Evolutionary conservation across 1,140 invertebrate species (phyloP), one percentile per base, ranked within the genome.

Genomic region (Drosophila malerkotliana): DNA sequence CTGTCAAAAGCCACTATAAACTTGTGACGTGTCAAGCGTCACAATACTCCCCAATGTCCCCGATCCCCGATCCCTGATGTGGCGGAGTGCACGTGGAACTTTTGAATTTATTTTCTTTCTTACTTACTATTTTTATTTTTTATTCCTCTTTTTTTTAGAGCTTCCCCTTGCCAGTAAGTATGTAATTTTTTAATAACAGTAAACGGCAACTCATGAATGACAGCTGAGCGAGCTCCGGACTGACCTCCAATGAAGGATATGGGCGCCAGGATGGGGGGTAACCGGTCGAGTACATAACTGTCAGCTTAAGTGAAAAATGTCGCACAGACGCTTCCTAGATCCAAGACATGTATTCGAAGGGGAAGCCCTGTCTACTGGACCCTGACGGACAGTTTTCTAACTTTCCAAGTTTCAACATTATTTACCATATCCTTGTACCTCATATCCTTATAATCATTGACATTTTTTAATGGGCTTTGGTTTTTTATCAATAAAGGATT

Each of bases 1-100:
- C 85, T 91, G 90, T 91, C 90, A 91, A 82, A 91, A 90, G 89
- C 87, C 90, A 91, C 90, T 88, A 90, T 90, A 90, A 91, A 91
- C 90, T 91, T 90, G 82, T 91, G 89, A 90, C 77, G 82, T 88
- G 85, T 88, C 79, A 82, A 87, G 71, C 75, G 83, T 88, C 82
- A 79, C 74, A 79, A 82, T 73, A 76, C 75, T 76, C 57, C 78
- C 77, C 60, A 80, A 72, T 53, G 53, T 45, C 51, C 45, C 10
- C 37, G n/a, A 34, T 2, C n/a, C 5, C 12, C 15, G 12, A 54
- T 32, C 18, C 18, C 18, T 18, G 18, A 18, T 18, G 58, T 3
- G 39, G 41, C 5, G 26, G 15, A 44, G 39, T 78, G 82, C 68
- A 77, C 82, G 76, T 71, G 76, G 71, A 88, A 88, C 79, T 88